Base-by-base conservation (phyloP, 2,888 invertebrate genomes). In the Yponomeuta cagnagella region DNA sequence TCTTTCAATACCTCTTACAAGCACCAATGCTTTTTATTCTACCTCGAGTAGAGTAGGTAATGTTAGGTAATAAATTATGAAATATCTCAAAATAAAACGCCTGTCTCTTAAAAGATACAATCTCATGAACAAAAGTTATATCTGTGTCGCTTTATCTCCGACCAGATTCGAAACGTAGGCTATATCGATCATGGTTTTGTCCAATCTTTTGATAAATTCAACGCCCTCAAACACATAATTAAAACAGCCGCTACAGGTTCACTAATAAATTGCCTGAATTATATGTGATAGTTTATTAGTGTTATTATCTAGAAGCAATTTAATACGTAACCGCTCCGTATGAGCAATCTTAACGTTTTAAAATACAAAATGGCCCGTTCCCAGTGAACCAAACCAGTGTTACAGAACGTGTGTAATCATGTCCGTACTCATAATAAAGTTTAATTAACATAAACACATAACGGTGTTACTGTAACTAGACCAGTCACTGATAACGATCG, bases 181-280 rank as follows among this genome's bases (percentile, higher is more conserved):
- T 75, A 74, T 88, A 90, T 91, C 90, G 79, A 90, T 91, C 90
- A 90, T 88, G 83, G 88, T 89, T 89, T 88, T 84, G 84, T 90
- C 78, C 80, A 82, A 78, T 85, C 79, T 74, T 78, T 81, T 85
- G 88, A 90, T 89, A 88, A 89, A 79, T 43, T 58, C 33, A 68
- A 68, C 68, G 48, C 68, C 68, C 30, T 68, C 52, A 2, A 68
- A 10, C 23, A 52, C 9, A 68, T 68, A 68, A 68, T 68, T 68
- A 58, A 58, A 58, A 58, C 52, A 58, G 52, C 12, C 52, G 6
- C 15, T 1, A 23, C 52, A 15, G 15, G 68, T 68, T 68, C 12
- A 52, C 48, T 10, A 48, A 68, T 52, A 68, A 68, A 52, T 23
- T 52, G 68, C 68, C 10, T 52, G 52, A 68, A 52, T 43, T 68